Percentiles rank a stretch among this genome's conserved stretches.
Conservation (phyloP, 2,113 vertebrate genomes). For the Sorex araneus region DNA sequence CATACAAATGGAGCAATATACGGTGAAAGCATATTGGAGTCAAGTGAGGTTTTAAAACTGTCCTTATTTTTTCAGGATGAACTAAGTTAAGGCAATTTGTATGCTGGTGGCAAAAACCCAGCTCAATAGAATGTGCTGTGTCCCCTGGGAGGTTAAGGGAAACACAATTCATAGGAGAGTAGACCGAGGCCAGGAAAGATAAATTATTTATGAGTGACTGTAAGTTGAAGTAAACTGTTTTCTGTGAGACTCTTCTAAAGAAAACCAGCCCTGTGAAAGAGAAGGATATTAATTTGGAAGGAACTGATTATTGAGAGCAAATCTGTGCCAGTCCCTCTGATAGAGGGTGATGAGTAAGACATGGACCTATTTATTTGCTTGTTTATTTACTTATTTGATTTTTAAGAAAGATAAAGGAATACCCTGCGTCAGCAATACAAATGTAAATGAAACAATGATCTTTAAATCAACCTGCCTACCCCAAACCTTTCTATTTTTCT, state of each 20-base stretch:
- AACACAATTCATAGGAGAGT: not conserved
- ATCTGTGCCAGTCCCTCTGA: not conserved
- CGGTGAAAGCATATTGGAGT: not conserved
- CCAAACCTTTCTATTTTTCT: not conserved
- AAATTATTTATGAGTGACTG: constrained; percentile 43
- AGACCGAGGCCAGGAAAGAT: not conserved
- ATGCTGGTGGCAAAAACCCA: not conserved
- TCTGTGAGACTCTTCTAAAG: not conserved
- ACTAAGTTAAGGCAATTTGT: not conserved
- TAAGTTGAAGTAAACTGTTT: constrained; percentile 15
- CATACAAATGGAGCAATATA: not conserved
- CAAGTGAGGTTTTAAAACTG: not conserved
- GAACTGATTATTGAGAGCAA: not conserved
- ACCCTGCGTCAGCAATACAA: not conserved
- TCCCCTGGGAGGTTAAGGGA: not conserved
- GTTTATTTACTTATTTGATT: not conserved
- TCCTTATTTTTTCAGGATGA: not conserved
- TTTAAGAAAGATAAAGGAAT: not conserved
- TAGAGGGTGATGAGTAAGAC: not conserved
- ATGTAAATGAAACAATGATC: constrained; percentile 15
- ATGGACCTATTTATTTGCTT: too few species aligned
- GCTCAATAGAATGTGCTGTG: not conserved
- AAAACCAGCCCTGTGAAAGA: not conserved
- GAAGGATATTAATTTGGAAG: constrained; percentile 49
- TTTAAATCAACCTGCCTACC: not conserved